Base-by-base conservation (phyloP, 92 coral and sea anemone species). In the Epizoanthus ramosus region DNA sequence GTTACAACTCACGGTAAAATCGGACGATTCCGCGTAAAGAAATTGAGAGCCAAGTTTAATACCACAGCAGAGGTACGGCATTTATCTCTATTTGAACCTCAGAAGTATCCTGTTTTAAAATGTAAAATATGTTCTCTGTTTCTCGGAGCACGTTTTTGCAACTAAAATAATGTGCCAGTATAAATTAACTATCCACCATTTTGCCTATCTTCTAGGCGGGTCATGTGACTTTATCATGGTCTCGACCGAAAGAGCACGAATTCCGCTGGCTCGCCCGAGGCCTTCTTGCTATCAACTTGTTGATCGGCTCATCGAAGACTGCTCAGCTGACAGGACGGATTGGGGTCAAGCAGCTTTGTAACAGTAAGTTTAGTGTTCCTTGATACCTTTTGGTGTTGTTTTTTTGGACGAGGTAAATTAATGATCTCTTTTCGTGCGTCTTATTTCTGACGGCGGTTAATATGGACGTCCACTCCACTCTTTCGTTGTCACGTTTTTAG, bases 261-360 rank as follows among this genome's bases (percentile, higher is more conserved):
- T 88, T 93, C 0, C 89, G 79, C 79, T 91, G 94, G 97, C 73
- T 93, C 68, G 90, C 87, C 68, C 92, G 94, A 83, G 97, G 97
- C 59, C 58, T 86, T 23, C 71, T 93, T 18, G 81, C 83, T 63
- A 71, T 93, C 74, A 93, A 87, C 13, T 6, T 91, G 58, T 50
- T 77, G 3, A 69, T 93, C 66, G 89, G 85, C 8, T 83, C 97
- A 31, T 88, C 88, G 23, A 90, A 75, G 22, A 74, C 80, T 1
- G 87, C 84, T 18, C 76, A 84, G 73, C 83, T 93, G 83, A 93
- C 71, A 19, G 97, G 97, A 22, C 83, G 85, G 73, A 89, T 93
- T 21, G 66, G 56, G 72, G 79, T 91, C 73, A 93, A 93, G 83
- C 85, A 80, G 50, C 85, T 94, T 71, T 93, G 97, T 21, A 88